Evolutionary conservation across 2,113 vertebrate species (phyloP), one percentile per base, ranked within the genome.

Genomic region (Lycocorax pyrrhopterus): DNA sequence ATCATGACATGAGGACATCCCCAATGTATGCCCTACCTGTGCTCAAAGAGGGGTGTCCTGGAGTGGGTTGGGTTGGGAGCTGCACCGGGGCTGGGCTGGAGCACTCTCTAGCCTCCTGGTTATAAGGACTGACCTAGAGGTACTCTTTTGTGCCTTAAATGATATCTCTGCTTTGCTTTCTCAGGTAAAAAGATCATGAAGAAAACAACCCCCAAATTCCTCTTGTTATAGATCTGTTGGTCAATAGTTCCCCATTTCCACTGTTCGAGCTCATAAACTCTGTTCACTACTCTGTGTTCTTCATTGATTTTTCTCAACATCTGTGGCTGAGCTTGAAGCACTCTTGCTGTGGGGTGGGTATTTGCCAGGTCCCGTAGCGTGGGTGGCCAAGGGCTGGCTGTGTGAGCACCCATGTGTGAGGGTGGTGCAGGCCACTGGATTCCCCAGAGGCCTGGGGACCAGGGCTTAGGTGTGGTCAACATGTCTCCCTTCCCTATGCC

Each of bases 11-110:
- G 22, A 29, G 23, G n/a, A 55, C 5, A 16, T 85, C 18, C 17
- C 19, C 4, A 2, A 1, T 0, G 0, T 51, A 4, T 72, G 29
- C 29, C 58, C 15, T 55, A 23, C 20, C 19, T 76, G 6, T 3
- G 2, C 58, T 32, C 13, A 49, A 6, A 35, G 23, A 22, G 10
- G 4, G 10, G 4, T 33, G 13, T 44, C 16, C 66, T 1, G 3
- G n/a, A 68, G 19, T 5, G 4, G 2, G 1, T 29, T 3, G 3
- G 6, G 5, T 18, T 74, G 21, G 27, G 23, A 30, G 8, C 14
- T 82, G 21, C 21, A 5, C 13, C 0, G 0, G 15, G 10, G 4
- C 30, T 58, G 51, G 18, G 26, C 37, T 76, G 35, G 44, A 53
- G 44, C 0, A 1, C 12, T 58, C 26, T 71, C 7, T 46, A 39